Evolutionary conservation across 1,140 invertebrate genomes (phyloP), one percentile per base, ranked within the genome.

Genomic region (Drosophila subobscura): DNA sequence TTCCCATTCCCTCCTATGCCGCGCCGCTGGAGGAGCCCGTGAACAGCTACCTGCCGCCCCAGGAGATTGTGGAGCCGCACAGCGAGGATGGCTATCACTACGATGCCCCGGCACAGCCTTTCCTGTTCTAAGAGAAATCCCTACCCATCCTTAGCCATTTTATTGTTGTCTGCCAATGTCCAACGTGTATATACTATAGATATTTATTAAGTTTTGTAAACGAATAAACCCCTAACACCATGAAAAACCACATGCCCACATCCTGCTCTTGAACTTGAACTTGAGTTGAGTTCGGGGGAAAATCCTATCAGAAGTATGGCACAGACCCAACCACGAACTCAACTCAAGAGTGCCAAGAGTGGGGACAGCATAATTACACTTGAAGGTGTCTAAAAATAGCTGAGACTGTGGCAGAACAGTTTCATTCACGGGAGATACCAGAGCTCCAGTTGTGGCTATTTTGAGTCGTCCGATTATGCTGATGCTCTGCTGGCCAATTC

Each of bases 1-100:
- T 90, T 22, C 88, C 88, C 14, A 84, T 90, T 23, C 88, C 88
- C n/a, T 90, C 88, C n/a, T 90, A 90, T 33, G 88, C 86, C 5
- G 88, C 73, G 3, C 86, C 88, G 0, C 53, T 90, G 33, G 81
- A 86, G 46, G 81, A 85, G 29, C 81, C 83, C 10, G 42, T 63
- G 5, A 78, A 71, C 52, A 56, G 44, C 5, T 88, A 88, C 23
- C 59, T 88, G 79, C 85, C 84, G 7, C 84, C 84, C 6, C 78
- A 88, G 67, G 74, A 86, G 42, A 33, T 76, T n/a, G 53, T 71
- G 5, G 77, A 80, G 54, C 55, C 79, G 12, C 57, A 80, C 50
- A 70, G 70, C 23, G 79, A 84, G 6, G 88, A 90, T 59, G 88
- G 88, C 4, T 90, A 90, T 40, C 88, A 90, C 40, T 90, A 90